phyloP scores from a whole-genome alignment of 2,113 vertebrate genomes.

The Calyptommatus sinebrachiatus region DNA sequence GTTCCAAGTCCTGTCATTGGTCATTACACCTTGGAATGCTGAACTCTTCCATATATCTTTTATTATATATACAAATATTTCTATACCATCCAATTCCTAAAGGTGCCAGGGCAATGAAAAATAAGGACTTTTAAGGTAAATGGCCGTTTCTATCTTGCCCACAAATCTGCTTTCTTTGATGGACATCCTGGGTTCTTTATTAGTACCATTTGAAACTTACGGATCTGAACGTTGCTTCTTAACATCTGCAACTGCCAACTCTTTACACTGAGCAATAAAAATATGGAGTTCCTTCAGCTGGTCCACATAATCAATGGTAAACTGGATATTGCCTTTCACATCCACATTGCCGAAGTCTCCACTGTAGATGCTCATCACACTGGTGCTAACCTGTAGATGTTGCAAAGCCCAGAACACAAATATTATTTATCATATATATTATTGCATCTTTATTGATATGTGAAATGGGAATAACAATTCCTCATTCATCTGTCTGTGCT shows the following conservation, averaged over 20 bases:
- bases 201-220: constrained; percentile 71
- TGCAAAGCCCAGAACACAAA: constrained; percentile 14
- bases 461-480: neutral
- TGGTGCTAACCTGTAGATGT: constrained; percentile 80
- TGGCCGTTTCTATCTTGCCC: neutral
- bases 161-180: neutral
- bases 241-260: constrained; percentile 82
- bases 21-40: too few species aligned
- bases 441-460: neutral
- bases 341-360: constrained; percentile 82
- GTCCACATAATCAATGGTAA: constrained; percentile 88
- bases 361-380: constrained; percentile 83
- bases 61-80: too few species aligned
- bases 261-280: constrained; percentile 88
- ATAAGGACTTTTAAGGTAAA: neutral
- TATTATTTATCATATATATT: neutral
- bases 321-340: constrained; percentile 87
- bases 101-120: too few species aligned
- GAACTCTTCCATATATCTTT: too few species aligned
- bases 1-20: too few species aligned
- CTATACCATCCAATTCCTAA: too few species aligned
- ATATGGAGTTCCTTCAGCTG: constrained; percentile 87
- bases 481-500: too few species aligned
- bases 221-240: constrained; percentile 90
- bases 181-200: too few species aligned